A percentile compares a stretch with the other conserved stretches of the same genome.
phyloP scores from a whole-genome alignment of 2,113 vertebrate genomes.

The cattle (Bos taurus) region DNA sequence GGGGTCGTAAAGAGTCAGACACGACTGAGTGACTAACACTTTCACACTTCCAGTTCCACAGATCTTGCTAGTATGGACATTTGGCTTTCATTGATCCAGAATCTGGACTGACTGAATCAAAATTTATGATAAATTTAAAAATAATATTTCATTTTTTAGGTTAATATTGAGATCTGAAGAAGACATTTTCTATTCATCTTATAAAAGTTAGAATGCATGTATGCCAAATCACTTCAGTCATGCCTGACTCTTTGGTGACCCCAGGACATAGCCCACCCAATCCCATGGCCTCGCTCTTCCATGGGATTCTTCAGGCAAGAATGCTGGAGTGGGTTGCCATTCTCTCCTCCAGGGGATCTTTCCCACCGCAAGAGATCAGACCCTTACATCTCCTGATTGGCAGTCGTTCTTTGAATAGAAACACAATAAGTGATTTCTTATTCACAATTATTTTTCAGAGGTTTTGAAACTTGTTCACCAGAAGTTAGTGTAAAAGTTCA shows the following conservation, averaged over 20 bases:
- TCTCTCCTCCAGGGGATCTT: background rate
- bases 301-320: background rate
- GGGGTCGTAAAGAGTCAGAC: fast-evolving
- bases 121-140: background rate
- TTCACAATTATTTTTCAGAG: background rate
- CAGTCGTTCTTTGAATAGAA: background rate
- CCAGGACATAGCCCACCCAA: background rate
- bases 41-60: background rate
- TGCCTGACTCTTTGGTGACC: background rate
- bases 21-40: background rate
- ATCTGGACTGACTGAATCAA: background rate
- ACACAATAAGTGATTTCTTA: background rate
- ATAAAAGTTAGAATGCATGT: background rate
- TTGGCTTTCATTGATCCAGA: background rate
- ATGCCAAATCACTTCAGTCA: background rate
- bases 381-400: background rate
- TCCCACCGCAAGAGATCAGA: background rate
- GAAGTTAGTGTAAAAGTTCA: background rate
- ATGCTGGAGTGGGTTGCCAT: background rate
- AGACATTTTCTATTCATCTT: background rate
- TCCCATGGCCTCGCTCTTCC: background rate
- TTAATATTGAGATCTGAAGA: background rate
- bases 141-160: background rate
- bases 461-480: background rate
- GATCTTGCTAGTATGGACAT: background rate